phyloP scores from a whole-genome alignment of 1,140 invertebrate species.

The Neodiprion pinetum region DNA sequence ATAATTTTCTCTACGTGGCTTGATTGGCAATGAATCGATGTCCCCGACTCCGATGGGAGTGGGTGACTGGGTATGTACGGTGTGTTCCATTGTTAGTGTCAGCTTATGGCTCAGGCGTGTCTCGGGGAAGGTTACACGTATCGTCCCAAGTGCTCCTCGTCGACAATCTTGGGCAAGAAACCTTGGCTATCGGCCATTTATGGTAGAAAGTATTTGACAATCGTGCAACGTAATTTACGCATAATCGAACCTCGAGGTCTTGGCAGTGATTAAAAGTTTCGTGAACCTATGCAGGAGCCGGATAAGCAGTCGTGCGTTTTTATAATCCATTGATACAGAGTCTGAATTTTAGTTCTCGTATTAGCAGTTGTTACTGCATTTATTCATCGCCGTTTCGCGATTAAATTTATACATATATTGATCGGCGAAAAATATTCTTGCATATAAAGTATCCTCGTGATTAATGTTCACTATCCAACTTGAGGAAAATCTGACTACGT shows the following conservation, averaged over 20 bases:
- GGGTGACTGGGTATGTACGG: not conserved
- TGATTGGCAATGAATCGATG: not conserved
- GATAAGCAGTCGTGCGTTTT: not conserved
- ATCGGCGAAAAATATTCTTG: too few species aligned
- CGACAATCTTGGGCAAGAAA: constrained; percentile 35
- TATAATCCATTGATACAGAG: not conserved
- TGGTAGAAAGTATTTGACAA: constrained; percentile 35
- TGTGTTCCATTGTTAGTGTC: constrained; percentile 15
- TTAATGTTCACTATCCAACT: too few species aligned
- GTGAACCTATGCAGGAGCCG: not conserved
- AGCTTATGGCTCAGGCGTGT: not conserved
- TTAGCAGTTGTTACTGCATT: too few species aligned
- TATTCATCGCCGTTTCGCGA: too few species aligned
- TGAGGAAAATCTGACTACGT: too few species aligned
- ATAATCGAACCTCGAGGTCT: constrained; percentile 2
- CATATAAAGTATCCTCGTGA: too few species aligned
- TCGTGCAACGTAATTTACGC: constrained; percentile 9
- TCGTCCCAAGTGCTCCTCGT: not conserved
- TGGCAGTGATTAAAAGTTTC: constrained; percentile 9
- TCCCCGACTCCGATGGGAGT: not conserved
- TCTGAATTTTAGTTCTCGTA: too few species aligned
- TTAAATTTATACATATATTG: too few species aligned
- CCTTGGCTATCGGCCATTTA: constrained; percentile 49
- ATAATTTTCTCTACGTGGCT: not conserved
- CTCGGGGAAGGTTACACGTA: constrained; percentile 15